Base-by-base conservation (phyloP, 1,140 invertebrate species). In the Fragariocoptes setiger region DNA sequence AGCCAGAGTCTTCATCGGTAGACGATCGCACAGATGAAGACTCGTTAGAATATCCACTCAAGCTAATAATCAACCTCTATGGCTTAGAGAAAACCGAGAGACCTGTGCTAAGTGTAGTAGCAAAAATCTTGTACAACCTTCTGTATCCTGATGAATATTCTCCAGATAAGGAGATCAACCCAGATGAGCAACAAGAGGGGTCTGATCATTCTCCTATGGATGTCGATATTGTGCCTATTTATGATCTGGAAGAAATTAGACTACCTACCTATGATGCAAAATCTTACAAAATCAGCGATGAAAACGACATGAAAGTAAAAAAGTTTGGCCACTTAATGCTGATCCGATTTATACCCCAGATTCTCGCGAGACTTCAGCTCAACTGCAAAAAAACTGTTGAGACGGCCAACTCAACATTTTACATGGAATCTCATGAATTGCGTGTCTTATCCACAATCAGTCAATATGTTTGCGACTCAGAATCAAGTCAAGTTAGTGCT, bases 61-160 rank as follows among this genome's bases (percentile, higher is more conserved):
- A 63, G 12, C 65, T 62, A 19, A 53, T 85, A 12, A 68, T 83
- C 36, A 56, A 66, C 42, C 56, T 88, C 37, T 56, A 86, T 3
- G 47, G 65, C 3, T 66, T 66, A 37, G 58, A 64, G 2, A 76
- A 76, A 55, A 65, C 65, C 4, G 64, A 66, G 49, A 46, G 56
- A 0, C 60, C 60, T 15, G 78, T 86, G 0, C 57, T 66, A 5
- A 69, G 66, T 46, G 54, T 65, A 19, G 70, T 86, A 40, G 57
- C 82, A 41, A 69, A 74, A 47, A 69, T 85, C 51, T 56, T 86
- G 3, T 71, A 78, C 49, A 72, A 73, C 46, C 52, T 90, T 21
- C 51, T 88, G 39, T 73, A 68, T 1, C 25, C 25, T 8, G 25
- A 31, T 8, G n/a, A n/a, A n/a, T n/a, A n/a, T n/a, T n/a, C n/a